Evolutionary conservation across 2,113 vertebrate genomes (phyloP).

Genomic region (Rhinogobius similis): DNA sequence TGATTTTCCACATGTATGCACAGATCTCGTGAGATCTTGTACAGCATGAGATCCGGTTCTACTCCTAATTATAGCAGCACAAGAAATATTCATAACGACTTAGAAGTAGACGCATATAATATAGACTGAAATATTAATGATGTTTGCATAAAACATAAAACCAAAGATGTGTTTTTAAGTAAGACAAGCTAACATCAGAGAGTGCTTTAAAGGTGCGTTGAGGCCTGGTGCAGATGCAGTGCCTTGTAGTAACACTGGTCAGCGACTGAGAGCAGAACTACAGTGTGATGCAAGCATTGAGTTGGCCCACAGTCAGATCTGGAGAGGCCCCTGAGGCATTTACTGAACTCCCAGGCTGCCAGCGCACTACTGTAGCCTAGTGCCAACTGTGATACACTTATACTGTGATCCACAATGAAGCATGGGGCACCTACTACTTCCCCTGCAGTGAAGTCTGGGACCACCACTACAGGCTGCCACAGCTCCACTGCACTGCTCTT

Average conservation of each 20-base stretch:
- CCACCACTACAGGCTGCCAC: slow-evolving; percentile 51
- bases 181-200: not conserved
- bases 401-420: slow-evolving; percentile 35
- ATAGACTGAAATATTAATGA: no score
- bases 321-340: slow-evolving; percentile 65
- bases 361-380: slow-evolving; percentile 9
- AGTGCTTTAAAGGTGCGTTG: slow-evolving; percentile 18
- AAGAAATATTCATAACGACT: no score
- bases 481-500: slow-evolving; percentile 27
- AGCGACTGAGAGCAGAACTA: slow-evolving; percentile 36
- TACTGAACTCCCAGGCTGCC: slow-evolving; percentile 53
- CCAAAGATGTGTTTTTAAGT: not conserved
- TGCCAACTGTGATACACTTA: slow-evolving; percentile 33
- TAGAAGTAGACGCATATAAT: no score
- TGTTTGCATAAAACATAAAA: no score
- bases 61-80: no score
- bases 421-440: not conserved
- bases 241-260: slow-evolving; percentile 26
- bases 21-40: no score
- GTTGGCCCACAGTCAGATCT: slow-evolving; percentile 53
- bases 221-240: slow-evolving; percentile 58
- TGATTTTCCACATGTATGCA: no score
- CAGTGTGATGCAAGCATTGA: slow-evolving; percentile 56
- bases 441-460: slow-evolving; percentile 45
- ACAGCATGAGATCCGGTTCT: no score